Percentiles rank a stretch among this genome's conserved stretches.
phyloP scores from a whole-genome alignment of 2,888 invertebrate genomes.

The Mythimna lalbum region DNA sequence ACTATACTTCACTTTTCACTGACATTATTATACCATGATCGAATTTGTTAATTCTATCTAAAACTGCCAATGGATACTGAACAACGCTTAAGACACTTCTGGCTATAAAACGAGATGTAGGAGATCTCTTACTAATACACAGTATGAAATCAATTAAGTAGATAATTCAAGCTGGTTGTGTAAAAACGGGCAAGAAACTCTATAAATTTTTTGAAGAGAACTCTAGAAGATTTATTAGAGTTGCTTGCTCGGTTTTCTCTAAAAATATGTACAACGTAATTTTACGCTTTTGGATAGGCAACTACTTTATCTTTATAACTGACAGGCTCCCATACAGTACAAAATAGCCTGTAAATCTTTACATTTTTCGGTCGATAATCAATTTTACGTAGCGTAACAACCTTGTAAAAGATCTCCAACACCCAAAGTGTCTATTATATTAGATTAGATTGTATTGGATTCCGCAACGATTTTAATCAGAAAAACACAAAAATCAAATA shows the following conservation, averaged over 20 bases:
- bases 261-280: too few species aligned
- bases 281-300: neutral
- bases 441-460: neutral
- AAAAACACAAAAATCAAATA: neutral
- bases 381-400: neutral
- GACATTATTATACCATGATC: slow-evolving; percentile 10
- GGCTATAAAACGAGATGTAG: slow-evolving; percentile 1
- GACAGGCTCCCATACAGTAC: too few species aligned
- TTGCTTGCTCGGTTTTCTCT: neutral
- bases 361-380: neutral
- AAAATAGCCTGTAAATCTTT: neutral
- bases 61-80: slow-evolving; percentile 9
- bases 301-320: neutral
- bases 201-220: too few species aligned
- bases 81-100: slow-evolving; percentile 17
- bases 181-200: neutral
- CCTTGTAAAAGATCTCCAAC: neutral
- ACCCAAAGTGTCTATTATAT: neutral
- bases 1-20: neutral
- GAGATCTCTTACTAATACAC: slow-evolving; percentile 17
- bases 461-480: neutral
- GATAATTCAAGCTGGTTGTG: neutral
- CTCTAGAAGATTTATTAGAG: too few species aligned
- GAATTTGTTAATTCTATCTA: slow-evolving; percentile 23
- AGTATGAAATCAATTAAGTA: neutral